Conservation (phyloP, 2,888 invertebrate species). For the Helicoverpa assulta region DNA sequence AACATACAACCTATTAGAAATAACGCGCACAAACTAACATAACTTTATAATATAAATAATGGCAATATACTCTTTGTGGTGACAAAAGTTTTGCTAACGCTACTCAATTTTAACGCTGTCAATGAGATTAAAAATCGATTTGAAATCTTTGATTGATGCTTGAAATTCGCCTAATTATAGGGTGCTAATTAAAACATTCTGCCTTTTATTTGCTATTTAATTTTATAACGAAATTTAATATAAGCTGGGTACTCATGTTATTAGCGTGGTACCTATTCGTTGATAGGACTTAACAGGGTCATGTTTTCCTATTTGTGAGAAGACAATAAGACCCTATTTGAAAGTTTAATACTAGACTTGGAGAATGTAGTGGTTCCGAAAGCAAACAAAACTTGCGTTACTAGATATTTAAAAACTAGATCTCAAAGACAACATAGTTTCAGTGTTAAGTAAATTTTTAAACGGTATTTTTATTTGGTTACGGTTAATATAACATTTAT, state of each 20-base stretch:
- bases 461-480: conserved; percentile 35
- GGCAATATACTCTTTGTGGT: conserved; percentile 35
- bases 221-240: conserved; percentile 44
- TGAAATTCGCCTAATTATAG: conserved; percentile 25
- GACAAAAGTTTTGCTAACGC: conserved; percentile 19
- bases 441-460: conserved; percentile 20
- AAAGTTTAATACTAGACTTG: conserved; percentile 15
- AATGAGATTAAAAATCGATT: conserved; percentile 39
- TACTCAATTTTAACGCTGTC: conserved; percentile 12
- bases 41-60: conserved; percentile 1
- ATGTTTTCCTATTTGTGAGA: conserved; percentile 22
- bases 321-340: conserved; percentile 25
- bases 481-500: conserved; percentile 29
- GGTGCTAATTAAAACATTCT: conserved; percentile 40
- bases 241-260: conserved; percentile 44
- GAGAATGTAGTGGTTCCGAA: conserved; percentile 18
- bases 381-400: conserved; percentile 25
- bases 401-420: conserved; percentile 36
- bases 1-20: conserved; percentile 8
- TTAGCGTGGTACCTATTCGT: conserved; percentile 40
- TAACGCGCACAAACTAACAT: conserved; percentile 27
- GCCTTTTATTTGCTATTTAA: conserved; percentile 23
- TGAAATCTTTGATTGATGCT: conserved; percentile 32
- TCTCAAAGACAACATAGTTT: conserved; percentile 48
- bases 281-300: conserved; percentile 41